phyloP scores from a whole-genome alignment of 2,113 vertebrate species.

The Atherinomorus stipes region DNA sequence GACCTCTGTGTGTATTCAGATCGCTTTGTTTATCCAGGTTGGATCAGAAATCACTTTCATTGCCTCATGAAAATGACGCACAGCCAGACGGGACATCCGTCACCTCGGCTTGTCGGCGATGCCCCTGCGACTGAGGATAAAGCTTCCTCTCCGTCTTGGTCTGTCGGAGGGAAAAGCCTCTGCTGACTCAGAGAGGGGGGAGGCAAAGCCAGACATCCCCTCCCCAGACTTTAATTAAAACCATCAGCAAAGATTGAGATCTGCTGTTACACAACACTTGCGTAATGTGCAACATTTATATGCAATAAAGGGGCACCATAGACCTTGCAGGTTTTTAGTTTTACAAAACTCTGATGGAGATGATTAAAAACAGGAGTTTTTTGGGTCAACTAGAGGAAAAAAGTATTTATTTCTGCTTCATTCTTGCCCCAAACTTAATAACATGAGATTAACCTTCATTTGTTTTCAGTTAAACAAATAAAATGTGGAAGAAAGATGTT shows the following conservation, averaged over 20 bases:
- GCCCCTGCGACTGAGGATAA: not conserved
- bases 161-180: not conserved
- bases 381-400: not conserved
- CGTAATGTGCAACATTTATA: slow-evolving; percentile 17
- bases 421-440: no score
- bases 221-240: slow-evolving; percentile 34
- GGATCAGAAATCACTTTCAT: slow-evolving; percentile 16
- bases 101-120: not conserved
- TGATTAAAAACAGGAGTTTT: not conserved
- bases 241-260: slow-evolving; percentile 16
- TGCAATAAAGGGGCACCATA: not conserved
- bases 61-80: slow-evolving; percentile 22
- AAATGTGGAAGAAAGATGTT: not conserved
- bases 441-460: not conserved
- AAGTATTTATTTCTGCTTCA: not conserved
- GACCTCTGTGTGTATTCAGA: no score
- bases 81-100: slow-evolving; percentile 21
- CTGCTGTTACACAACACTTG: slow-evolving; percentile 49
- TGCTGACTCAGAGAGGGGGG: slow-evolving; percentile 30
- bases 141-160: not conserved
- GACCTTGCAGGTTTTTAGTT: not conserved
- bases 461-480: not conserved
- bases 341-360: not conserved
- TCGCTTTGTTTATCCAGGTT: not conserved
- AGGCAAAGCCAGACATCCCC: slow-evolving; percentile 28